Evolutionary conservation across 2,797 vertebrate species (phyloP).

Genomic region (Megaceryle alcyon): DNA sequence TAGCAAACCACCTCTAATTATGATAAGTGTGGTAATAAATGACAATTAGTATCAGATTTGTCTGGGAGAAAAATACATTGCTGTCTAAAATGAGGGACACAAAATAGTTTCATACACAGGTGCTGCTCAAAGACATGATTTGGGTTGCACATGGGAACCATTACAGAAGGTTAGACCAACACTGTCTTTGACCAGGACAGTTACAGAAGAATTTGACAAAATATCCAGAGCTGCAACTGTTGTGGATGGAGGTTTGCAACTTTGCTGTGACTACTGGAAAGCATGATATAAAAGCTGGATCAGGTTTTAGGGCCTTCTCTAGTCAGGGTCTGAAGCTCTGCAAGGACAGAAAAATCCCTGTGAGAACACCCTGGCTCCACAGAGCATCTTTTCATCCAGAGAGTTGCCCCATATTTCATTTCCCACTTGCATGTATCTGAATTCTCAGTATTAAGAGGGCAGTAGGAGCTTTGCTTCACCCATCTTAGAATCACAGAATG

Average conservation of each 20-base stretch:
- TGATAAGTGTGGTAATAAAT: conserved; percentile 33
- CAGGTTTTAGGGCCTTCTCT: neutral
- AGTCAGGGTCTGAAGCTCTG: neutral
- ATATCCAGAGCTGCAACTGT: neutral
- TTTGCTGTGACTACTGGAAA: neutral
- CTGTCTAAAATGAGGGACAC: neutral
- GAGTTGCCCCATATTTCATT: neutral
- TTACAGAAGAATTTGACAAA: neutral
- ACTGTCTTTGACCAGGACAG: neutral
- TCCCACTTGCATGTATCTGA: neutral
- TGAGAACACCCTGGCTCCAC: neutral
- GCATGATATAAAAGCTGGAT: neutral
- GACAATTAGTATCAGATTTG: conserved; percentile 13
- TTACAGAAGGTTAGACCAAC: neutral
- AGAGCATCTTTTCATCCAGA: neutral
- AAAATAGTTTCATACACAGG: neutral
- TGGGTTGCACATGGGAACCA: neutral
- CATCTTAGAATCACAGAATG: no score
- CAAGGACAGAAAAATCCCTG: neutral
- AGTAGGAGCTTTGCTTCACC: neutral
- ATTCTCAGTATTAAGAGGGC: neutral
- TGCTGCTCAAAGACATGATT: neutral
- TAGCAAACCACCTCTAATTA: neutral
- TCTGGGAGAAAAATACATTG: conserved; percentile 23
- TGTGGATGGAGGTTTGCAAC: neutral